Conservation (phyloP, 2,797 vertebrate species). For the Periparus ater region DNA sequence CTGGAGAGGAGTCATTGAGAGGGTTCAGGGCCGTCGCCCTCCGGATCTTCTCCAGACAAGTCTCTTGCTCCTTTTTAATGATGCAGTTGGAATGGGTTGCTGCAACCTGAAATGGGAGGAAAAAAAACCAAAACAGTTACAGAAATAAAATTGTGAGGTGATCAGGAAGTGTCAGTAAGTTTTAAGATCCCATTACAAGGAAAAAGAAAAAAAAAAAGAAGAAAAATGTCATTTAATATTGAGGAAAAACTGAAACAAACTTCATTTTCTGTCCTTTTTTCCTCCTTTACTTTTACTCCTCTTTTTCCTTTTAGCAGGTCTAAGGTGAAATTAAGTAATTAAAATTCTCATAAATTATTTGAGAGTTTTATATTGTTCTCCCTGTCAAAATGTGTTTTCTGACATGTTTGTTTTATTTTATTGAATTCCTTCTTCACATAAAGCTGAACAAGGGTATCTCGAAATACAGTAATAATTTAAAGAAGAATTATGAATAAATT, state of each 20-base stretch:
- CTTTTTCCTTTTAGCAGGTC: fast-evolving
- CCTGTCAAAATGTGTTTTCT: neutral
- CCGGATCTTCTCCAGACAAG: constrained; percentile 87
- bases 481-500: neutral
- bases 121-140: neutral
- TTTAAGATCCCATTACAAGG: neutral
- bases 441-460: neutral
- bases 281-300: no score
- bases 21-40: constrained; percentile 63
- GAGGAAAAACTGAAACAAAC: neutral
- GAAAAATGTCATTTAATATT: neutral
- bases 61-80: constrained; percentile 89
- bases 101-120: constrained; percentile 66
- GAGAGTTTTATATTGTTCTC: fast-evolving
- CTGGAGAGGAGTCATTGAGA: constrained; percentile 74
- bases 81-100: constrained; percentile 85
- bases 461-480: neutral
- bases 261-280: fast-evolving
- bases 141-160: neutral
- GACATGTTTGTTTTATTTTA: neutral
- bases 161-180: neutral
- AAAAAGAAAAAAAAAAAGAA: neutral
- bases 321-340: neutral
- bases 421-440: neutral
- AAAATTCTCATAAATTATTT: neutral